Percentiles rank a stretch among this genome's conserved stretches.
phyloP scores from a whole-genome alignment of 2,888 invertebrate genomes.

The Balanococcus diminutus region DNA sequence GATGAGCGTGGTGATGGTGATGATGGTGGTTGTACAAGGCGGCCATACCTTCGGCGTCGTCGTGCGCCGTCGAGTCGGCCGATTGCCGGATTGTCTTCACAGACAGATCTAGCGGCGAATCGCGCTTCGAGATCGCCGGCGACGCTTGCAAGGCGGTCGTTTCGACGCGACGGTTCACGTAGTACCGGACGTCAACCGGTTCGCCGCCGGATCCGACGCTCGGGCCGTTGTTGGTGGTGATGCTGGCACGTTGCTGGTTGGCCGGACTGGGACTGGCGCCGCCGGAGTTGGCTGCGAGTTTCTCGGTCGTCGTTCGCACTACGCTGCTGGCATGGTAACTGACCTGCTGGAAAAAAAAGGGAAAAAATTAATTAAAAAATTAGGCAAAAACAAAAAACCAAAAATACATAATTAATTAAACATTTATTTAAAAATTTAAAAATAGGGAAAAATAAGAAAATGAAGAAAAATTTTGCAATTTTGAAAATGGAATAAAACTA shows the following conservation, averaged over 20 bases:
- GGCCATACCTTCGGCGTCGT: constrained; percentile 60
- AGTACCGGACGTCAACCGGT: constrained; percentile 36
- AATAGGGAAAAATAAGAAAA: no score
- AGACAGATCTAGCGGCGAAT: constrained; percentile 84
- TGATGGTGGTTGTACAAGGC: constrained; percentile 58
- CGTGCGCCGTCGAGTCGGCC: constrained; percentile 77
- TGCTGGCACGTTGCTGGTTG: not conserved
- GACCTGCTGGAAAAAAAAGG: not conserved
- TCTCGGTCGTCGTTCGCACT: not conserved
- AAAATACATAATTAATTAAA: no score
- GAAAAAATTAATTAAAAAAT: no score
- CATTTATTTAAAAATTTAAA: no score
- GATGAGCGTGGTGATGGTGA: constrained; percentile 55
- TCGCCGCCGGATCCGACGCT: not conserved
- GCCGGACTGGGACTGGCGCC: not conserved
- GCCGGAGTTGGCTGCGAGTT: not conserved
- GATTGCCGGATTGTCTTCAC: constrained; percentile 87
- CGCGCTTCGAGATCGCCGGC: constrained; percentile 64
- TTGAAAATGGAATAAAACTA: no score
- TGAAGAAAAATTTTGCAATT: no score
- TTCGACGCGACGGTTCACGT: constrained; percentile 31
- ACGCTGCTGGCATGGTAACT: constrained; percentile 29
- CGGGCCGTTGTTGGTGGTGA: not conserved
- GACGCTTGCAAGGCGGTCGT: constrained; percentile 6
- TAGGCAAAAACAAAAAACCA: no score